These are phyloP conservation scores for Pyrrhia umbra DNA, from an alignment of 2,888 invertebrate species.

Conservation along the genomic window DNA sequence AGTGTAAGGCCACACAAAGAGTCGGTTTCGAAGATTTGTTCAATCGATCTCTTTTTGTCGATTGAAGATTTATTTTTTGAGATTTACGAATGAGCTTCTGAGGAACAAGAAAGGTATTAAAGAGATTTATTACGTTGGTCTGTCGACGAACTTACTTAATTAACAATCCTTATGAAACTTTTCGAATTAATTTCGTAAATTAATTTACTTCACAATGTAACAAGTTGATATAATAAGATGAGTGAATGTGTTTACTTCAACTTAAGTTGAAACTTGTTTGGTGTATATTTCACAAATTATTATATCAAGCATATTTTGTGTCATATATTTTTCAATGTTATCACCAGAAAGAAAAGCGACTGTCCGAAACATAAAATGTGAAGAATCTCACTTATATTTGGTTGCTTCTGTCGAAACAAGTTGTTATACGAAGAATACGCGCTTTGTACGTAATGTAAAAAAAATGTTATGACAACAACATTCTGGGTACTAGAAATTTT, in stretches of 20 bases:
- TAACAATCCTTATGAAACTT: conserved; percentile 51
- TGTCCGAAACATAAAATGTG: too few species aligned
- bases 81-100: conserved; percentile 25
- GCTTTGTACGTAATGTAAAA: too few species aligned
- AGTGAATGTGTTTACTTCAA: conserved; percentile 6
- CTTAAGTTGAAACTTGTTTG: too few species aligned
- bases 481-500: background rate
- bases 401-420: too few species aligned
- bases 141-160: conserved; percentile 49
- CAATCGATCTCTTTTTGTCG: conserved; percentile 28
- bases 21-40: conserved; percentile 5
- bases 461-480: too few species aligned
- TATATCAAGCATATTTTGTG: too few species aligned
- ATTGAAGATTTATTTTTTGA: conserved; percentile 24
- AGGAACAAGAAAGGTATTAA: conserved; percentile 31
- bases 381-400: too few species aligned
- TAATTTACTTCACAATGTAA: conserved; percentile 33
- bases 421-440: too few species aligned
- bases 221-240: conserved; percentile 9
- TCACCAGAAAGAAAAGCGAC: too few species aligned
- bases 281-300: too few species aligned
- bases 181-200: conserved; percentile 50
- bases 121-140: conserved; percentile 46
- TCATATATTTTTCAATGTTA: too few species aligned
- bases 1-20: conserved; percentile 24